Conservation (phyloP, 2,888 invertebrate genomes). For the Smittia aterrima region DNA sequence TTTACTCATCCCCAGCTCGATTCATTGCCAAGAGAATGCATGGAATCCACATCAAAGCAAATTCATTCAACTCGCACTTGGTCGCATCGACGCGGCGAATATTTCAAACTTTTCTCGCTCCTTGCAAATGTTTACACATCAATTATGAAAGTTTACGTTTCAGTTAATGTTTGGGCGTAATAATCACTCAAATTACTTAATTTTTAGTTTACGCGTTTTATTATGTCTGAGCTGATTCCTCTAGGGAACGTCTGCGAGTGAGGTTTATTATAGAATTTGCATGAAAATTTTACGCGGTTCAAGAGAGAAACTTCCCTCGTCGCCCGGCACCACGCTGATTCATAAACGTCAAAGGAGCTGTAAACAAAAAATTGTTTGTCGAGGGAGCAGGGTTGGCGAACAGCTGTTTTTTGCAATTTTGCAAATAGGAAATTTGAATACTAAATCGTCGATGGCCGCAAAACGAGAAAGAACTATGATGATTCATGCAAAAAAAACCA, state of each 20-base stretch:
- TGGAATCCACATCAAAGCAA: neutral
- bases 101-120: neutral
- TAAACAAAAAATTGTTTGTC: slow-evolving; percentile 18
- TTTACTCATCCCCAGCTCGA: neutral
- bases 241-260: neutral
- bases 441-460: neutral
- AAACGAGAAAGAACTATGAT: neutral
- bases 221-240: neutral
- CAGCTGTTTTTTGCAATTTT: neutral
- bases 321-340: slow-evolving; percentile 38
- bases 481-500: neutral
- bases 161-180: neutral
- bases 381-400: slow-evolving; percentile 29
- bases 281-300: neutral
- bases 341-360: slow-evolving; percentile 21
- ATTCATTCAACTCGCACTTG: neutral
- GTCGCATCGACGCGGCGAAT: neutral
- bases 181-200: slow-evolving; percentile 21
- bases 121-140: slow-evolving; percentile 9
- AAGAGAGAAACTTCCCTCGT: neutral
- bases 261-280: neutral
- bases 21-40: neutral
- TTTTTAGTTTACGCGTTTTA: neutral
- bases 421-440: slow-evolving; percentile 1
- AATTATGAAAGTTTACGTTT: slow-evolving; percentile 15